These are phyloP conservation scores for Aplodontia rufa DNA, from an alignment of 2,113 vertebrate genomes.

Conservation along the genomic window DNA sequence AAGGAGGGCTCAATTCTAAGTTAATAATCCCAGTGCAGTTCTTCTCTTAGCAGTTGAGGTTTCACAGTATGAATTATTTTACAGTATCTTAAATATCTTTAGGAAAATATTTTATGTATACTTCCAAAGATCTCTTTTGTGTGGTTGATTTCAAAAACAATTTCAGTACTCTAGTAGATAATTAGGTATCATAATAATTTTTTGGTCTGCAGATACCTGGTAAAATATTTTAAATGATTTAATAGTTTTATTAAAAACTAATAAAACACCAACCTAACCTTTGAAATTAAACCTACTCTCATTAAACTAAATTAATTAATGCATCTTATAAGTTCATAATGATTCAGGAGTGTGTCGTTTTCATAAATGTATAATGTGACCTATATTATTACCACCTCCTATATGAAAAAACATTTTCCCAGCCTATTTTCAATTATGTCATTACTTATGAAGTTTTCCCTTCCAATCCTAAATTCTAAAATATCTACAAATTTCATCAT, in stretches of 20 bases:
- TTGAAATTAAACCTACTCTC: neutral
- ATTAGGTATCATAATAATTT: slow-evolving; percentile 5
- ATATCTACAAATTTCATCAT: slow-evolving; percentile 28
- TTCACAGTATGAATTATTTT: neutral
- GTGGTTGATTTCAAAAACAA: slow-evolving; percentile 3
- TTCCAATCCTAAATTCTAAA: neutral
- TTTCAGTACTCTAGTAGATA: neutral
- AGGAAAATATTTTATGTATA: neutral
- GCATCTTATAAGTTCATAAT: slow-evolving; percentile 32
- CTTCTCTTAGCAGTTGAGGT: neutral
- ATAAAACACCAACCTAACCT: neutral
- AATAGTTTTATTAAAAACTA: slow-evolving; percentile 51
- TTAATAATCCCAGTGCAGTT: neutral
- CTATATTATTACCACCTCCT: slow-evolving; percentile 49
- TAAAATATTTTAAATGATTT: slow-evolving; percentile 51
- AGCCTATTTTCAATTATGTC: slow-evolving; percentile 24
- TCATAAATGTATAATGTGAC: slow-evolving; percentile 43
- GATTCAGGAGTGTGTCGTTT: slow-evolving; percentile 38
- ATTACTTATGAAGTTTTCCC: slow-evolving; percentile 11
- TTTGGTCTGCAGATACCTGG: slow-evolving; percentile 48
- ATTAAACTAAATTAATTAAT: slow-evolving; percentile 58
- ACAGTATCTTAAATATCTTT: neutral
- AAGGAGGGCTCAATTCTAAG: slow-evolving; percentile 37
- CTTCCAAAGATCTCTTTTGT: neutral
- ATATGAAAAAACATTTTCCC: slow-evolving; percentile 18